Conservation (phyloP, 2,888 invertebrate genomes). For the Lasioglossum figueresi region DNA sequence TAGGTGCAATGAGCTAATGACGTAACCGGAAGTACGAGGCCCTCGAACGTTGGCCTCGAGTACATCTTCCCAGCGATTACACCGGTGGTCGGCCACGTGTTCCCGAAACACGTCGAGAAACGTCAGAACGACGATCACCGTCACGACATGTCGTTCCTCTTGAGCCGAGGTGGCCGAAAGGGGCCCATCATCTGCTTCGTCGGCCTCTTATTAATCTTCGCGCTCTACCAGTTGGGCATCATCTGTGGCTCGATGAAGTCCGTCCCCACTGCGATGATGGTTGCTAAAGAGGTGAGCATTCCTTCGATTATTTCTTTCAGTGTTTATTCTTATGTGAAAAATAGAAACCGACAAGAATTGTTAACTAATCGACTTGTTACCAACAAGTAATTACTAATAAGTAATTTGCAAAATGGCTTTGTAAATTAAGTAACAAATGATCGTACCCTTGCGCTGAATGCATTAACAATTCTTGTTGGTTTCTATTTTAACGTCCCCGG, state of each 20-base stretch:
- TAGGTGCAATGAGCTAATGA: slow-evolving; percentile 79
- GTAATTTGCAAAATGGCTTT: too few relatives aligned
- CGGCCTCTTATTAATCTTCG: slow-evolving; percentile 81
- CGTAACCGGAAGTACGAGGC: slow-evolving; percentile 60
- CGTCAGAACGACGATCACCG: slow-evolving; percentile 26
- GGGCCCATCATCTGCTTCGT: slow-evolving; percentile 82
- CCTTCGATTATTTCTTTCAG: too few relatives aligned
- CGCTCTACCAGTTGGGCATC: slow-evolving; percentile 83
- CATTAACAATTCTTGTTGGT: too few relatives aligned
- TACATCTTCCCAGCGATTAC: slow-evolving; percentile 23
- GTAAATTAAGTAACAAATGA: too few relatives aligned
- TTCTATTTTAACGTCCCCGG: too few relatives aligned
- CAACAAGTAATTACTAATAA: too few relatives aligned
- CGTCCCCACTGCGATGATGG: slow-evolving; percentile 81
- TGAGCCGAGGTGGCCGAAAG: slow-evolving; percentile 82
- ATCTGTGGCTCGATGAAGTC: slow-evolving; percentile 81
- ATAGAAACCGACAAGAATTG: too few relatives aligned
- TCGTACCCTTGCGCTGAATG: too few relatives aligned
- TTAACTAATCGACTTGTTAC: too few relatives aligned
- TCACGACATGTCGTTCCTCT: slow-evolving; percentile 81
- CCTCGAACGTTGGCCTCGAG: slow-evolving; percentile 65
- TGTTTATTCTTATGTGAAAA: too few relatives aligned
- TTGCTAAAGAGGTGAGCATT: slow-evolving; percentile 83
- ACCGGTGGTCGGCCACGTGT: slow-evolving; percentile 16
- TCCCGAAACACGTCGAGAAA: slow-evolving; percentile 42